phyloP scores from a whole-genome alignment of 2,113 vertebrate genomes.

The Mustelus asterias region DNA sequence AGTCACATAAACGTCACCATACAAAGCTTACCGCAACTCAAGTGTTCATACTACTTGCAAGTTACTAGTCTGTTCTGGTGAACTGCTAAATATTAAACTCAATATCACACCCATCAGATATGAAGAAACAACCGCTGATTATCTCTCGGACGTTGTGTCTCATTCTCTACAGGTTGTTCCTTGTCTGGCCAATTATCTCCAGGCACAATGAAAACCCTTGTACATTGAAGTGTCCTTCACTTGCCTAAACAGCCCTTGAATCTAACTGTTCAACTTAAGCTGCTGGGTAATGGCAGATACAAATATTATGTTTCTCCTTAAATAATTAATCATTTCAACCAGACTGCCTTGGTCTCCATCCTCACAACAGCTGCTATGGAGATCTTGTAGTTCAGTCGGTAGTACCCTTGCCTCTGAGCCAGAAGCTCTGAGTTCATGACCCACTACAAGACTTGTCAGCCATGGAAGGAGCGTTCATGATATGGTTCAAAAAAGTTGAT shows the following conservation, averaged over 20 bases:
- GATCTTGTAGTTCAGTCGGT: neutral
- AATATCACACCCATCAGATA: neutral
- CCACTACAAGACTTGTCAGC: too few relatives aligned
- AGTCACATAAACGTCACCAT: neutral
- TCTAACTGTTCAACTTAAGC: neutral
- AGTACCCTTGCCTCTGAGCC: neutral
- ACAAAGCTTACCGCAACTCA: neutral
- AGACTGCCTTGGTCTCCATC: neutral
- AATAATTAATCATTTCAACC: neutral
- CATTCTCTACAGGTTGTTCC: neutral
- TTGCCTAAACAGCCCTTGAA: neutral
- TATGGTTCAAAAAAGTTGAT: too few relatives aligned
- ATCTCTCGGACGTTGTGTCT: neutral
- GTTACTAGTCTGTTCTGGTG: neutral
- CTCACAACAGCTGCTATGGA: neutral
- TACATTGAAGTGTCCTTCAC: neutral
- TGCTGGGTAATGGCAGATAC: neutral
- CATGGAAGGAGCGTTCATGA: too few relatives aligned
- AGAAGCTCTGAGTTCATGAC: too few relatives aligned
- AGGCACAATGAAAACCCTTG: neutral
- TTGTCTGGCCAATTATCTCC: neutral
- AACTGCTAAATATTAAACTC: neutral
- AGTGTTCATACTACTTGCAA: neutral
- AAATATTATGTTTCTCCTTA: neutral
- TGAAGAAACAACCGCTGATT: neutral